Evolutionary conservation across 2,797 vertebrate species (phyloP).

Genomic region (Eidolon dupreanum): DNA sequence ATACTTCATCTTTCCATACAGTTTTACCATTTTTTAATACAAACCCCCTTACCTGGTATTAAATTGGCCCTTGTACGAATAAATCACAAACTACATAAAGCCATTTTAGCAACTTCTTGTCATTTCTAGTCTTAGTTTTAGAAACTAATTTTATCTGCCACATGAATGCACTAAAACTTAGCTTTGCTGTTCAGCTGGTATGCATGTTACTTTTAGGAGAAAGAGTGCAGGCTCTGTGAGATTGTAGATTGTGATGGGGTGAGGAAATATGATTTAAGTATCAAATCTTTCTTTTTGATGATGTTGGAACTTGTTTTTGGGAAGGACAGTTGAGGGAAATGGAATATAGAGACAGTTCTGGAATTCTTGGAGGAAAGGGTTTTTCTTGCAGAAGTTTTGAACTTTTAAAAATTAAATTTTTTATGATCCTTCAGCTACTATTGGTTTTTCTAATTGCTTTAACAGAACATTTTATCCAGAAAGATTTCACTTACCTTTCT

Average conservation of each 20-base stretch:
- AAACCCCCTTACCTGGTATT: neutral
- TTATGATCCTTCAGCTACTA: neutral
- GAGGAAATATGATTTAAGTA: neutral
- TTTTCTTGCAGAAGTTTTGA: neutral
- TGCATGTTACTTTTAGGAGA: neutral
- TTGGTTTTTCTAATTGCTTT: slow-evolving; percentile 5
- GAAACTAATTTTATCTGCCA: neutral
- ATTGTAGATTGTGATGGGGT: neutral
- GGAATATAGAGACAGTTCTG: neutral
- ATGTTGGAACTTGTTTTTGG: neutral
- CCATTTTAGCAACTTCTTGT: neutral
- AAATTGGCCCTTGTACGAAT: neutral
- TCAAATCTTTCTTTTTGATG: neutral
- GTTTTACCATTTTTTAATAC: slow-evolving; percentile 18
- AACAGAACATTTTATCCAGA: neutral
- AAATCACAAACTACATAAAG: neutral
- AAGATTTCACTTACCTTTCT: neutral
- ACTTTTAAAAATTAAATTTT: neutral
- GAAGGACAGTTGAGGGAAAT: neutral
- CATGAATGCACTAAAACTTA: neutral
- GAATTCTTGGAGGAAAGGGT: neutral
- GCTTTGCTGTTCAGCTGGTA: neutral
- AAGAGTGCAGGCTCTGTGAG: neutral
- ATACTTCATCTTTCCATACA: slow-evolving; percentile 7
- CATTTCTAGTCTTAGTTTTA: neutral